Base-by-base conservation (phyloP, 2,797 vertebrate genomes). In the Saxicola maurus region DNA sequence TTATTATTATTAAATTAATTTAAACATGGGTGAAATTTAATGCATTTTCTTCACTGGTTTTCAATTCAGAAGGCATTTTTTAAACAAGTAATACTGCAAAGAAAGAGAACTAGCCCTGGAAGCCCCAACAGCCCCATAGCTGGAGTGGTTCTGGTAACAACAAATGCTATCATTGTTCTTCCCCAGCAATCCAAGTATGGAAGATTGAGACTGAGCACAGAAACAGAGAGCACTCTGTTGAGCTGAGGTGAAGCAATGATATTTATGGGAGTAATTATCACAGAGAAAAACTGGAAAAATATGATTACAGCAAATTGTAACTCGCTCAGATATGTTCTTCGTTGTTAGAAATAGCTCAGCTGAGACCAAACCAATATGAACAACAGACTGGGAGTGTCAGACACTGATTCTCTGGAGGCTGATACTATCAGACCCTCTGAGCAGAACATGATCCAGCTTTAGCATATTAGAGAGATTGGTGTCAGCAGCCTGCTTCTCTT, bases 261-360 rank as follows among this genome's bases (percentile, higher is more conserved):
- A 95, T 94, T 95, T 94, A 87, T 74, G 91, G 87, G 90, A 95
- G 87, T 84, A 95, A 95, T 92, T 73, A 92, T 93, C 76, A 87
- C 92, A 82, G 81, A 93, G 69, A 94, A 93, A 94, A 78, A 91
- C 91, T 87, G 78, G 88, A 84, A 94, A 96, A 94, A 91, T 85
- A 86, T 88, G 80, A 87, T 89, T 96, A 94, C 87, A 61, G 77
- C 38, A 92, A 95, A 94, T 82, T 86, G 85, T 90, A 89, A 93
- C n/a, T 73, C 76, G 60, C 91, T 95, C 85, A 64, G 73, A 88
- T 89, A 64, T 75, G 52, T 88, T 87, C 76, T 93, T 86, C 23
- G 9, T 87, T 91, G 82, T 93, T 89, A 91, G 90, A 95, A 95
- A 82, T 88, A 87, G 71, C 92, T 95, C 48, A 92, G 57, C 67